Percentiles rank a stretch among this genome's conserved stretches.
Evolutionary conservation across 2,888 invertebrate genomes (phyloP).

Genomic region (Lagria hirta): DNA sequence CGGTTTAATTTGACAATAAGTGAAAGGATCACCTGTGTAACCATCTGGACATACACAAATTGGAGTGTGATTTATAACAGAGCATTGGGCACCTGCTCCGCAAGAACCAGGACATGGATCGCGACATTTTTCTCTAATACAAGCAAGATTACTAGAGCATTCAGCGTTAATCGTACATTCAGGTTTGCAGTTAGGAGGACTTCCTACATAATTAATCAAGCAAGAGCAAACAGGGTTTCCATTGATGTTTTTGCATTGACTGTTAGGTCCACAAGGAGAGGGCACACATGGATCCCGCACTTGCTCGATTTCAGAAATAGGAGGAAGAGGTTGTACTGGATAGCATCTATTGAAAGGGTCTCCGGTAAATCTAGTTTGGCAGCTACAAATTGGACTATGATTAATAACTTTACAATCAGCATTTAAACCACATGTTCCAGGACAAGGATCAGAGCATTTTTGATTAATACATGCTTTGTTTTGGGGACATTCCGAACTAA

Average conservation of each 20-base stretch:
- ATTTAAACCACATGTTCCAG: conserved; percentile 69
- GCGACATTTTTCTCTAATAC: conserved; percentile 60
- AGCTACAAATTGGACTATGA: conserved; percentile 68
- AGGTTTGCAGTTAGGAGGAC: conserved; percentile 59
- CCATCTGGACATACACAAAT: conserved; percentile 67
- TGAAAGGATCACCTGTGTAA: conserved; percentile 65
- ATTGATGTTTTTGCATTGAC: conserved; percentile 57
- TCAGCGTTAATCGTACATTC: conserved; percentile 60
- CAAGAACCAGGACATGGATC: conserved; percentile 69
- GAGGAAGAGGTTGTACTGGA: conserved; percentile 47
- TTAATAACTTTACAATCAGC: conserved; percentile 59
- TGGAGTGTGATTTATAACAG: conserved; percentile 67
- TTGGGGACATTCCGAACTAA: conserved; percentile 65
- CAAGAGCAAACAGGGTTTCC: conserved; percentile 60
- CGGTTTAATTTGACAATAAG: conserved; percentile 47
- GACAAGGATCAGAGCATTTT: conserved; percentile 72
- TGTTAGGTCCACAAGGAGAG: conserved; percentile 62
- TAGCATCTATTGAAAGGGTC: conserved; percentile 67
- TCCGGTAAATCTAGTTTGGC: conserved; percentile 62
- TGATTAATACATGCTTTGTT: conserved; percentile 67
- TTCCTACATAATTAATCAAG: conserved; percentile 55
- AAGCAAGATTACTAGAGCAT: conserved; percentile 57
- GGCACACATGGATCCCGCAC: conserved; percentile 57
- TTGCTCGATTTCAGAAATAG: conserved; percentile 32
- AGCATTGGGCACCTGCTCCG: conserved; percentile 63